Percentiles rank a stretch among this genome's conserved stretches.
These are phyloP conservation scores for Eristalinus aeneus DNA, from an alignment of 2,888 invertebrate genomes.

Conservation along the genomic window DNA sequence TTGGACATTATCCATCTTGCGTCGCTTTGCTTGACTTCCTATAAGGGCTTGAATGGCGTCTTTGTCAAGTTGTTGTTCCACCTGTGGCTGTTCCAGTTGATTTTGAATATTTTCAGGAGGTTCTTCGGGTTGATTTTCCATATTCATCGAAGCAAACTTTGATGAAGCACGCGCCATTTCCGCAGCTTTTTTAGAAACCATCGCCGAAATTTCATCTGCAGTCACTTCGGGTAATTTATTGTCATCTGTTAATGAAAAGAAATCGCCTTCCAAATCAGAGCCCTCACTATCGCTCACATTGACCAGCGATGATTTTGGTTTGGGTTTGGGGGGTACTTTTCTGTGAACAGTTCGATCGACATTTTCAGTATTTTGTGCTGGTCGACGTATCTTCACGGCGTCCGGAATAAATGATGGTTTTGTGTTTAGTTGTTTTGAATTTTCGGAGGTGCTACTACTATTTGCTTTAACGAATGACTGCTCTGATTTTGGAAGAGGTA, in stretches of 20 bases:
- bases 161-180: constrained; percentile 76
- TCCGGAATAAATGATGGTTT: constrained; percentile 79
- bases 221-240: constrained; percentile 82
- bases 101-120: neutral
- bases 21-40: constrained; percentile 84
- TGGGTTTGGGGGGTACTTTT: constrained; percentile 74
- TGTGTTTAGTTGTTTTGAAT: neutral
- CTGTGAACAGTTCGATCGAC: constrained; percentile 73
- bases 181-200: constrained; percentile 78
- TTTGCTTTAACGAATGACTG: constrained; percentile 74
- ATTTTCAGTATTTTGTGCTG: constrained; percentile 78
- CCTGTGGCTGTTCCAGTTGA: neutral
- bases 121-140: neutral
- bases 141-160: constrained; percentile 71
- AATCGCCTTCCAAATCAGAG: constrained; percentile 81
- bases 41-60: constrained; percentile 84
- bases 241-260: constrained; percentile 79
- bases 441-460: neutral
- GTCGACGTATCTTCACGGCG: constrained; percentile 77
- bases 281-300: constrained; percentile 82
- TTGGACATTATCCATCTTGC: constrained; percentile 82
- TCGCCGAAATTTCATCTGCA: constrained; percentile 78
- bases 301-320: constrained; percentile 70
- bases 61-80: constrained; percentile 72
- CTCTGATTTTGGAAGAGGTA: constrained; percentile 85